Conservation (phyloP, 2,888 invertebrate species). For the Drosophila barbarae region DNA sequence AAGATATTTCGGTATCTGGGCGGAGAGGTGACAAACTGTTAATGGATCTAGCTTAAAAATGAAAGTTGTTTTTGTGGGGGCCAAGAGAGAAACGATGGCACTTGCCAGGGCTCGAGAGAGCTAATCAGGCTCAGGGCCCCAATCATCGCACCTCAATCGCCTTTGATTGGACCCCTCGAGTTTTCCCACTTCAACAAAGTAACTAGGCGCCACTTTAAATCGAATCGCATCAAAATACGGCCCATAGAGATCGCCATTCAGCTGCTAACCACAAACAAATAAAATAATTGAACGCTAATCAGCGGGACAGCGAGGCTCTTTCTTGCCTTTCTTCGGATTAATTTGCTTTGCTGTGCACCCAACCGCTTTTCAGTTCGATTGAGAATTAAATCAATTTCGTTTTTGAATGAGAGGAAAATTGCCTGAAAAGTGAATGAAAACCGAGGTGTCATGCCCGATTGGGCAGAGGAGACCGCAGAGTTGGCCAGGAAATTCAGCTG, state of each 20-base stretch:
- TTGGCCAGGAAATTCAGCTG: slow-evolving; percentile 4
- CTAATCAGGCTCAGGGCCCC: slow-evolving; percentile 35
- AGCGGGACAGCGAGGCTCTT: slow-evolving; percentile 35
- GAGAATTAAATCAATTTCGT: slow-evolving; percentile 49
- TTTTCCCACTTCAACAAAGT: slow-evolving; percentile 25
- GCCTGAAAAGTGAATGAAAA: slow-evolving; percentile 35
- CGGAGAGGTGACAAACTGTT: slow-evolving; percentile 60
- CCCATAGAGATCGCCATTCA: slow-evolving; percentile 36
- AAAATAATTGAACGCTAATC: slow-evolving; percentile 69
- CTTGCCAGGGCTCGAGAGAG: slow-evolving; percentile 14
- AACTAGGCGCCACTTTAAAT: slow-evolving; percentile 40
- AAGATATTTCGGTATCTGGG: slow-evolving; percentile 47
- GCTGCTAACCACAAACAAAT: slow-evolving; percentile 55
- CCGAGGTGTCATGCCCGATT: slow-evolving; percentile 37
- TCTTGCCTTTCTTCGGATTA: slow-evolving; percentile 29
- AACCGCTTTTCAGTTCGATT: slow-evolving; percentile 24
- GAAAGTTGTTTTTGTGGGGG: slow-evolving; percentile 56
- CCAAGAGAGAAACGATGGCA: slow-evolving; percentile 18
- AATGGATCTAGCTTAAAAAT: slow-evolving; percentile 66
- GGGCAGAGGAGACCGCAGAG: slow-evolving; percentile 18
- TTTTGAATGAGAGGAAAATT: slow-evolving; percentile 40
- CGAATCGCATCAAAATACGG: slow-evolving; percentile 33
- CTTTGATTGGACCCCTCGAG: slow-evolving; percentile 16
- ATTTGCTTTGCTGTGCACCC: slow-evolving; percentile 33
- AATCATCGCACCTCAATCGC: slow-evolving; percentile 39